phyloP scores from a whole-genome alignment of 2,113 vertebrate species.

The Kobus ellipsiprymnus region DNA sequence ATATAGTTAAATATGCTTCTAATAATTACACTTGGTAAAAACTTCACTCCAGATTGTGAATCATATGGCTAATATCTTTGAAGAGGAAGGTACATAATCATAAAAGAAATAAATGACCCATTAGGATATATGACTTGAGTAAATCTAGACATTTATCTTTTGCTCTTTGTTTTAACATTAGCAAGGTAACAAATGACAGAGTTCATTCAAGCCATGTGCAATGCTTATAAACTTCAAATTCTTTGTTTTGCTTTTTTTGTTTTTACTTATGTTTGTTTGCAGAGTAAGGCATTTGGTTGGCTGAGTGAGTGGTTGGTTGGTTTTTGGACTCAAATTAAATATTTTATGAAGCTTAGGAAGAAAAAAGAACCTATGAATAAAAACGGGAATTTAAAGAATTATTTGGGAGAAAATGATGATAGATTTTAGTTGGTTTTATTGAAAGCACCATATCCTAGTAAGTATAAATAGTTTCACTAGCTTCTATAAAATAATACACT shows the following conservation, averaged over 20 bases:
- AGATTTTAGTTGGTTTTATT: constrained; percentile 51
- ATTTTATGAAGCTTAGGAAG: background rate
- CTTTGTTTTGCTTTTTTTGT: background rate
- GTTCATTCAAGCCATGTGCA: background rate
- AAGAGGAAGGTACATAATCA: background rate
- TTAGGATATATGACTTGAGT: background rate
- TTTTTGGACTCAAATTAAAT: background rate
- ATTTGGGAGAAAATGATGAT: constrained; percentile 36
- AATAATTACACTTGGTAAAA: background rate
- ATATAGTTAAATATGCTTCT: background rate
- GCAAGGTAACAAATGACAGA: background rate
- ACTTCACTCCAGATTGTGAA: background rate
- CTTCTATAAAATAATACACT: constrained; percentile 24
- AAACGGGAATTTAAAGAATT: constrained; percentile 40
- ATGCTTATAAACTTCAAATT: background rate
- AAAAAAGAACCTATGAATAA: background rate
- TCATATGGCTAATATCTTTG: background rate
- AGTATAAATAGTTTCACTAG: constrained; percentile 14
- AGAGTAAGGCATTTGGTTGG: background rate
- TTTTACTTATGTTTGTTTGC: constrained; percentile 16
- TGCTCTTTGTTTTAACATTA: background rate
- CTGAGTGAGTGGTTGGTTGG: background rate
- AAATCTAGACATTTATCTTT: constrained; percentile 10
- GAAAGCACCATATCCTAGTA: constrained; percentile 16
- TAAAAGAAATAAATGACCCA: background rate